phyloP scores from a whole-genome alignment of 2,888 invertebrate species.

The Periphyllus acericola region DNA sequence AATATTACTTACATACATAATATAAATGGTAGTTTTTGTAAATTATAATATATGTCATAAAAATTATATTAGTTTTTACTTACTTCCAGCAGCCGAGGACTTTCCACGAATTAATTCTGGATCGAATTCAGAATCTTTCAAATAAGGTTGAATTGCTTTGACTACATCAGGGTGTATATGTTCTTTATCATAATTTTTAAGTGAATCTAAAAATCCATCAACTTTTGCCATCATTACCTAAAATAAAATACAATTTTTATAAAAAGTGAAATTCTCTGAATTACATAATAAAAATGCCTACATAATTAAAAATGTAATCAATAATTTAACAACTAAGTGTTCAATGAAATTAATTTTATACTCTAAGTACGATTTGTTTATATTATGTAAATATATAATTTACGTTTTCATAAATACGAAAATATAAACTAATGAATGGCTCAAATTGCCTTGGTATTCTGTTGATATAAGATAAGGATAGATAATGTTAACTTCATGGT shows the following conservation, averaged over 20 bases:
- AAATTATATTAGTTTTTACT: constrained; percentile 21
- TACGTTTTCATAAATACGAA: no score
- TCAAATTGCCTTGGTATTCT: no score
- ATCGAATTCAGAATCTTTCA: constrained; percentile 81
- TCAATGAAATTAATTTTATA: not conserved
- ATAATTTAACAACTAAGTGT: not conserved
- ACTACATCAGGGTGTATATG: constrained; percentile 89
- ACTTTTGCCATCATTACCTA: constrained; percentile 87
- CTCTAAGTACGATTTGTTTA: not conserved
- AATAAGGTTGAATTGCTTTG: constrained; percentile 75
- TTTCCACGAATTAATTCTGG: constrained; percentile 85
- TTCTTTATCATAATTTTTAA: constrained; percentile 91
- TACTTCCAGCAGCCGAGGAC: constrained; percentile 85
- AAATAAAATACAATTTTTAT: constrained; percentile 55
- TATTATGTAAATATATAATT: no score
- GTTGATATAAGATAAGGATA: no score
- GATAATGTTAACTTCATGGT: no score
- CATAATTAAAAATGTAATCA: no score
- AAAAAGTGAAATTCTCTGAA: not conserved
- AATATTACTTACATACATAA: not conserved
- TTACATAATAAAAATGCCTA: no score
- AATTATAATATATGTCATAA: not conserved
- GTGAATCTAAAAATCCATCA: constrained; percentile 83
- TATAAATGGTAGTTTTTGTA: not conserved
- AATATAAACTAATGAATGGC: no score